Conservation (phyloP, 2,888 invertebrate species). For the Metalampra italica region DNA sequence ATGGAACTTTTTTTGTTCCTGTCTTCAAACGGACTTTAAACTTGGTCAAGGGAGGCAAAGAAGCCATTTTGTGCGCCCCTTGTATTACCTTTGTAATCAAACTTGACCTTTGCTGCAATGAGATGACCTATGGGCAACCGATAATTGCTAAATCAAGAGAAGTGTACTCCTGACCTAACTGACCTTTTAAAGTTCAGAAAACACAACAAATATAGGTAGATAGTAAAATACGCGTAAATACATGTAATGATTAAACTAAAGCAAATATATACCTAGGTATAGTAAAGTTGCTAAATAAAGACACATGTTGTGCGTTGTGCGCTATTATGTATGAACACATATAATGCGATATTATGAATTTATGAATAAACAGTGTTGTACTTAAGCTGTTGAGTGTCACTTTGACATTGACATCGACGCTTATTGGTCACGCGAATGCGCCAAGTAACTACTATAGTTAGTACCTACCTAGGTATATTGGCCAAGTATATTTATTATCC, state of each 20-base stretch:
- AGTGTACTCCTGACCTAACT: neutral
- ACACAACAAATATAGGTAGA: neutral
- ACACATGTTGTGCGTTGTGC: slow-evolving; percentile 1
- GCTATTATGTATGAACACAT: too few relatives aligned
- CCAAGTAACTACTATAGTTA: neutral
- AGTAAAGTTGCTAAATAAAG: slow-evolving; percentile 7
- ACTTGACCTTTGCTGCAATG: neutral
- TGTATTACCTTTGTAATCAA: neutral
- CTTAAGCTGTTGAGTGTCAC: neutral
- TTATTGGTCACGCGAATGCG: neutral
- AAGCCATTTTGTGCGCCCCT: too few relatives aligned
- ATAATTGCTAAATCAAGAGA: neutral
- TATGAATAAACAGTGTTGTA: slow-evolving; percentile 1
- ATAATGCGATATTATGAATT: too few relatives aligned
- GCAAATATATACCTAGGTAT: slow-evolving; percentile 1
- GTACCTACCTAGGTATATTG: too few relatives aligned
- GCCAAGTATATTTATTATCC: too few relatives aligned
- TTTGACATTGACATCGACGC: neutral
- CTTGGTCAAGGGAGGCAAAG: too few relatives aligned
- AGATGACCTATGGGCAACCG: neutral
- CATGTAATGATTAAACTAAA: neutral
- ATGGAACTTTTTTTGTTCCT: too few relatives aligned
- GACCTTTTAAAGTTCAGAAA: neutral
- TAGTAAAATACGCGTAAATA: neutral
- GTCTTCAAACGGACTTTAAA: too few relatives aligned